Conservation (phyloP, 1,140 invertebrate genomes). For the Pachypsylla venusta region DNA sequence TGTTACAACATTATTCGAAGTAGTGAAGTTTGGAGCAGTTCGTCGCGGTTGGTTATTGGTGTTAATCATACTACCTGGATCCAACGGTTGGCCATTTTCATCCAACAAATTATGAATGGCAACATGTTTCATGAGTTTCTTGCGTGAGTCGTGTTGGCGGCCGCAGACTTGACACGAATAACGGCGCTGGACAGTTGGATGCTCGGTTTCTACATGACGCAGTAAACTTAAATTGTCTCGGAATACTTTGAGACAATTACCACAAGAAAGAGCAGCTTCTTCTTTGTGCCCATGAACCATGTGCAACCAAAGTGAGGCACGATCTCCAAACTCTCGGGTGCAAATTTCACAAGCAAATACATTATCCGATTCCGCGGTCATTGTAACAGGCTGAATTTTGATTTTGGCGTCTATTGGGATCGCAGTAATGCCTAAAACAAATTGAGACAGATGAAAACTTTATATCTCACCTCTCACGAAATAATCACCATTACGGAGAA, state of each 20-base stretch:
- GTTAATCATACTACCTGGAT: constrained; percentile 37
- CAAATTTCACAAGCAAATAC: constrained; percentile 38
- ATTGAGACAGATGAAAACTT: too few species aligned
- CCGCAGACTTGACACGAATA: constrained; percentile 34
- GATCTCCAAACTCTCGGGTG: constrained; percentile 36
- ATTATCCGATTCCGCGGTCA: constrained; percentile 26
- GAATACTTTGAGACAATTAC: constrained; percentile 40
- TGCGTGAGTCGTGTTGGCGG: constrained; percentile 40
- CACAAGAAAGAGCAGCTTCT: constrained; percentile 39
- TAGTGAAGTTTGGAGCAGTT: constrained; percentile 14
- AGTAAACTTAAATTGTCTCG: constrained; percentile 34
- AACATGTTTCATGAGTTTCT: constrained; percentile 40
- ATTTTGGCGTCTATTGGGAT: too few species aligned
- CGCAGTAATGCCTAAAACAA: too few species aligned
- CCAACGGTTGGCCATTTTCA: constrained; percentile 30
- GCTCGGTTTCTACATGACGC: constrained; percentile 37
- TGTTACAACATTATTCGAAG: constrained; percentile 12
- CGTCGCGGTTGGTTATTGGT: constrained; percentile 28
- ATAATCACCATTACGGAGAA: too few species aligned
- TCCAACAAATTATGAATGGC: constrained; percentile 37
- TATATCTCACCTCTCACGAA: too few species aligned
- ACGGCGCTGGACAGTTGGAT: constrained; percentile 26
- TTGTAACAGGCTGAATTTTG: too few species aligned
- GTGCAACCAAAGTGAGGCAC: constrained; percentile 39
- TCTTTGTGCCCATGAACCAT: constrained; percentile 39